Evolutionary conservation across 2,888 invertebrate species (phyloP).

Genomic region (Plusia festucae): DNA sequence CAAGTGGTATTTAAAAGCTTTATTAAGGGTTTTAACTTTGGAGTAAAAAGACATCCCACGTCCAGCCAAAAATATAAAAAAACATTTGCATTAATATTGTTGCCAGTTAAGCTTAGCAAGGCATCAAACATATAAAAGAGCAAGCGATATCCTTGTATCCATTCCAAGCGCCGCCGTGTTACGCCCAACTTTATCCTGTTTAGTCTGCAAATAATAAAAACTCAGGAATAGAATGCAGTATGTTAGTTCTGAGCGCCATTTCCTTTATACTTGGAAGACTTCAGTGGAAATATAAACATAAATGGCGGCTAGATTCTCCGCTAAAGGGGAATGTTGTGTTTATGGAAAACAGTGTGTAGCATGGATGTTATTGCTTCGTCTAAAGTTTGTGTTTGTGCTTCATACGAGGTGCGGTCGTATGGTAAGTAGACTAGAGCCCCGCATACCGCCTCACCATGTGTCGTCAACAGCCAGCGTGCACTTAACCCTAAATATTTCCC

Average conservation of each 20-base stretch:
- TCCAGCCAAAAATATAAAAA: background rate
- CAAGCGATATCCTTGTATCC: background rate
- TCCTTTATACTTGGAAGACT: slow-evolving; percentile 38
- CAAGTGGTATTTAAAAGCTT: background rate
- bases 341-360: slow-evolving; percentile 54
- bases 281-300: slow-evolving; percentile 48
- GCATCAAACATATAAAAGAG: slow-evolving; percentile 14
- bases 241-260: slow-evolving; percentile 35
- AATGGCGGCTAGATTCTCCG: slow-evolving; percentile 26
- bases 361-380: slow-evolving; percentile 43
- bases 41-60: background rate
- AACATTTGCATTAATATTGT: slow-evolving; percentile 12
- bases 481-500: slow-evolving; percentile 5
- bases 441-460: slow-evolving; percentile 23
- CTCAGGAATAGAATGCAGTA: slow-evolving; percentile 24
- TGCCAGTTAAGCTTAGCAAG: slow-evolving; percentile 11
- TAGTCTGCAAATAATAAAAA: slow-evolving; percentile 37
- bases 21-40: background rate
- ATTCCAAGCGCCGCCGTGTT: background rate
- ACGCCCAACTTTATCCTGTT: slow-evolving; percentile 17
- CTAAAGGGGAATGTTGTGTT: slow-evolving; percentile 57
- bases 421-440: slow-evolving; percentile 22
- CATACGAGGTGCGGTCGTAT: slow-evolving; percentile 22
- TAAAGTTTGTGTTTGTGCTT: slow-evolving; percentile 49
- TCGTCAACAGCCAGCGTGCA: slow-evolving; percentile 16